Evolutionary conservation across 1,140 invertebrate genomes (phyloP).

Genomic region (Zaprionus taronus): DNA sequence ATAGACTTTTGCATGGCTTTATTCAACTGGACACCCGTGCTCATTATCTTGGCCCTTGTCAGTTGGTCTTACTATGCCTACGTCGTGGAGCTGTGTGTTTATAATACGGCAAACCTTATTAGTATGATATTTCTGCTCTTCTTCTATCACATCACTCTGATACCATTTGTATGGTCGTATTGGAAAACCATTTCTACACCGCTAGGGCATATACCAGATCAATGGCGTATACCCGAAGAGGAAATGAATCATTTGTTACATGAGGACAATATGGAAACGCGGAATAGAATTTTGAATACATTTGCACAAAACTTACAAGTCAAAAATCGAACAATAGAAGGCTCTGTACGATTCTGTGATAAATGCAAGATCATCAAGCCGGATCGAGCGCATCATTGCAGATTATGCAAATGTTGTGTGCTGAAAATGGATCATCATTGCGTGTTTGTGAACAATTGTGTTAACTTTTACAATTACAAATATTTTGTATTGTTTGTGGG

Average conservation of each 20-base stretch:
- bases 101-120: constrained; percentile 85
- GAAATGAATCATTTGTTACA: constrained; percentile 91
- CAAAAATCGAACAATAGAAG: constrained; percentile 87
- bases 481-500: constrained; percentile 98
- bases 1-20: constrained; percentile 88
- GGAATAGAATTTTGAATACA: constrained; percentile 91
- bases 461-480: constrained; percentile 99
- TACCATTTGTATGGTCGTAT: constrained; percentile 96
- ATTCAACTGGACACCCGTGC: constrained; percentile 96
- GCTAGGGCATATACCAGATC: constrained; percentile 91
- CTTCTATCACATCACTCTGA: constrained; percentile 94
- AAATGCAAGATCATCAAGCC: constrained; percentile 97
- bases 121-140: constrained; percentile 91
- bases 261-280: constrained; percentile 90
- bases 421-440: constrained; percentile 99
- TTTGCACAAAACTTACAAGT: constrained; percentile 93
- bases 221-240: constrained; percentile 91
- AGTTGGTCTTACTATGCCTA: constrained; percentile 99
- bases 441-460: constrained; percentile 99
- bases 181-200: constrained; percentile 96
- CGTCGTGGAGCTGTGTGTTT: constrained; percentile 95
- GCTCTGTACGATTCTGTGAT: constrained; percentile 95
- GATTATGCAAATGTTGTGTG: constrained; percentile 95
- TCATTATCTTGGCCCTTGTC: constrained; percentile 95
- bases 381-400: constrained; percentile 98